Base-by-base conservation (phyloP, 2,888 invertebrate genomes). In the Brassicogethes aeneus region DNA sequence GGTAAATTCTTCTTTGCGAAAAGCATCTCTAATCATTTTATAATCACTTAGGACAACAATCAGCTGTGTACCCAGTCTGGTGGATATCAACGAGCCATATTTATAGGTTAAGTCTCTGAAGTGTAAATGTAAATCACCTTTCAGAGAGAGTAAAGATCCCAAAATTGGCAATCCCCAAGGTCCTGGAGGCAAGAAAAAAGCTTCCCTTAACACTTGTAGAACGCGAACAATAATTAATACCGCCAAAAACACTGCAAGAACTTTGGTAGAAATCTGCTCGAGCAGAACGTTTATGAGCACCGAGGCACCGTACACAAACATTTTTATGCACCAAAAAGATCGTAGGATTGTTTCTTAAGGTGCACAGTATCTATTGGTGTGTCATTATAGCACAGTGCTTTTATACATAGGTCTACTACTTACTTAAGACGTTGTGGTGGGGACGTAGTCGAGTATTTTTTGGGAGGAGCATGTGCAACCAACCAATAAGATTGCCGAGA, bases 21-120 rank as follows among this genome's bases (percentile, higher is more conserved):
- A 91, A 16, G 88, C 83, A 63, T 90, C 87, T 47, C 90, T 75
- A 58, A 93, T 90, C 61, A 84, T 75, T 62, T 82, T 80, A 68
- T 89, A 84, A 71, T 92, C 91, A 70, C 85, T 85, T 55, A 93
- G 74, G 41, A 93, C 88, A 39, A 93, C 83, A 7, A 87, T 81
- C 45, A 89, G 72, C 61, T 91, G 86, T 52, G 79, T 82, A 41
- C 92, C 92, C 37, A 92, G 75, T 32, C 82, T 73, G 5, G 88
- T 79, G 41, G 86, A 86, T 70, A 90, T 89, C 47, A 92, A 73
- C 5, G 82, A 73, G 5, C 92, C 92, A 66, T 89, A 91, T 57
- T 76, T 79, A 48, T 80, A 75, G 32, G 87, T 80, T 56, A 93
- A 70, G 56, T 83, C 78, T 59, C 82, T 75, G 69, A 85, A 87